Evolutionary conservation across 1,140 invertebrate genomes (phyloP).

Genomic region (Drosophila yakuba): DNA sequence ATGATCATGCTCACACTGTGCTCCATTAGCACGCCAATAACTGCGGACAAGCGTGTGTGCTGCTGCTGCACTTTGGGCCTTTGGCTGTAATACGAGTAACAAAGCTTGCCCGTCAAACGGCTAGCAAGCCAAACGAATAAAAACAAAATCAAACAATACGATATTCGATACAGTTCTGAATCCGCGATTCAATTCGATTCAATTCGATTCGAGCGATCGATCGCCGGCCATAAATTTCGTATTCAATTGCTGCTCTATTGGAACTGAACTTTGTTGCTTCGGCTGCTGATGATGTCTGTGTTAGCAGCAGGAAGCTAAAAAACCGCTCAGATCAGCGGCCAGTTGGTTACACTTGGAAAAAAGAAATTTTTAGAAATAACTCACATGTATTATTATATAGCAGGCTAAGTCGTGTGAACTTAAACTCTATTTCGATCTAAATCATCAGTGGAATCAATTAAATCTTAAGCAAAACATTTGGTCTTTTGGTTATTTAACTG

Average conservation of each 20-base stretch:
- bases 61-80: constrained; percentile 48
- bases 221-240: constrained; percentile 72
- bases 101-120: not conserved
- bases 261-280: constrained; percentile 55
- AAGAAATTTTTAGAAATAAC: not conserved
- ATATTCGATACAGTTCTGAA: constrained; percentile 53
- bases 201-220: constrained; percentile 33
- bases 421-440: no score
- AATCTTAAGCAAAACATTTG: no score
- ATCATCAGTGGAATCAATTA: no score
- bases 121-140: constrained; percentile 10
- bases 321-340: constrained; percentile 32
- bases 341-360: constrained; percentile 36
- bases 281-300: constrained; percentile 69
- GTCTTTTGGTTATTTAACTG: no score
- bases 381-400: no score
- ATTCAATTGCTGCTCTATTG: constrained; percentile 69
- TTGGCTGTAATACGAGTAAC: constrained; percentile 31
- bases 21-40: constrained; percentile 61
- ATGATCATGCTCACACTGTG: constrained; percentile 67
- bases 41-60: constrained; percentile 49
- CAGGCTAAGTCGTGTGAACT: no score
- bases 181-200: constrained; percentile 41
- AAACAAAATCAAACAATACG: constrained; percentile 51
- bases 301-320: constrained; percentile 77